phyloP scores from a whole-genome alignment of 2,797 vertebrate species.

The Anisognathus igniventris region DNA sequence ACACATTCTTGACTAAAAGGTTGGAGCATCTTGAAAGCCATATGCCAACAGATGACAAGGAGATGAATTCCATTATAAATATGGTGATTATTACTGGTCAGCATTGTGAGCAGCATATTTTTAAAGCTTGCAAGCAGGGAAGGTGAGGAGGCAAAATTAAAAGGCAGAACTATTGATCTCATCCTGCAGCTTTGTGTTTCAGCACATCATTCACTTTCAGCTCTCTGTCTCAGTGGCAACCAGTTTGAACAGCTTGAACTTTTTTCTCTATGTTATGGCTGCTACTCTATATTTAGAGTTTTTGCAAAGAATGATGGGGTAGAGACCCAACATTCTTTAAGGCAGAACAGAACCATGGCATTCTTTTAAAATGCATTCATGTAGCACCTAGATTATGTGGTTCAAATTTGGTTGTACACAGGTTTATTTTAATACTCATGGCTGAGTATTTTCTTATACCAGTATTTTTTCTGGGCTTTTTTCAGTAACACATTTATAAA shows the following conservation, averaged over 20 bases:
- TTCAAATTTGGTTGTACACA: neutral
- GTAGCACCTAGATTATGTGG: neutral
- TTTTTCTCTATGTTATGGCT: neutral
- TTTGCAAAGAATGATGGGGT: neutral
- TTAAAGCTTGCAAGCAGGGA: neutral
- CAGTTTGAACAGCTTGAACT: neutral
- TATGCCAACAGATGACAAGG: constrained; percentile 8
- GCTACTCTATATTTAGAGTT: neutral
- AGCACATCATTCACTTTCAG: constrained; percentile 1
- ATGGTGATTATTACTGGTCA: constrained; percentile 24
- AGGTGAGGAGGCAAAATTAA: constrained; percentile 3
- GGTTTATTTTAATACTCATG: neutral
- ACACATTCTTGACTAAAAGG: neutral
- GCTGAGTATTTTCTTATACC: neutral
- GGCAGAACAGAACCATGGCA: neutral
- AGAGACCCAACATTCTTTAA: neutral
- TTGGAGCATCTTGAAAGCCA: constrained; percentile 25
- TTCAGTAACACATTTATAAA: neutral
- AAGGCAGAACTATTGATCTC: constrained; percentile 36
- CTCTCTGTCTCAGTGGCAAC: neutral
- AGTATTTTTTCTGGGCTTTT: neutral
- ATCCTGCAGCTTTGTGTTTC: constrained; percentile 6
- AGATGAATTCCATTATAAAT: neutral
- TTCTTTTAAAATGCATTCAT: neutral
- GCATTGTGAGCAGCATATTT: neutral